Base-by-base conservation (phyloP, 23 tunicate genomes). In the Clavelina lepadiformis region DNA sequence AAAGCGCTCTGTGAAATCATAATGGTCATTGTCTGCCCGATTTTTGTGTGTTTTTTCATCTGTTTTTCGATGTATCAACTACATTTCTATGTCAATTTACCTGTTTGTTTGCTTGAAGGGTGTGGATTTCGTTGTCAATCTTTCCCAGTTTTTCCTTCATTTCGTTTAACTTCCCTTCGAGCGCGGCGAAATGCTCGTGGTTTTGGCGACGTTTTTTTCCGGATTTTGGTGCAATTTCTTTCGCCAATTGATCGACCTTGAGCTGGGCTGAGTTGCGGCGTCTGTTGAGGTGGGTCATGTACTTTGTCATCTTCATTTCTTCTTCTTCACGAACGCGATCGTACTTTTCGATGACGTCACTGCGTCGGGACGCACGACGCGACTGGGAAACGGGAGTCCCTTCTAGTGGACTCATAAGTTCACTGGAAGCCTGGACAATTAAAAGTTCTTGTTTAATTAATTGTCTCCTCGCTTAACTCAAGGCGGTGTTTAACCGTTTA, bases 231-330 rank as follows among this genome's bases (percentile, higher is more conserved):
- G 79, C 94, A 0, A 85, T 51, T 50, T 85, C 78, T 46, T 64
- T 71, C 21, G 84, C 41, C 19, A 85, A 15, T 29, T 85, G 94
- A 47, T 85, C 83, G 52, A 85, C 79, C 46, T 85, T 85, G 0
- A 85, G 53, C 52, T 85, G 94, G 7, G 82, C 94, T 21, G 94
- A 85, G 33, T 85, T 85, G 31, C 94, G 71, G 28, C 94, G 56
- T 1, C 73, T 26, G 74, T 85, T 85, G 31, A 85, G 73, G 13
- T 52, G 76, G 8, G 84, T 82, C 73, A 85, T 62, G 46, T 28
- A 58, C 49, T 85, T 85, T 20, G 73, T 77, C 64, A 57, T 57
- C 19, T 70, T 70, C 31, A 49, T 46, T 63, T 70, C 84, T 47
- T 85, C 94, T 31, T 36, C 80, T 20, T 71, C 79, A 21, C 74